Evolutionary conservation across 92 coral and sea anemone genomes (phyloP), one percentile per base, ranked within the genome.

Genomic region (Phenganax marumi): DNA sequence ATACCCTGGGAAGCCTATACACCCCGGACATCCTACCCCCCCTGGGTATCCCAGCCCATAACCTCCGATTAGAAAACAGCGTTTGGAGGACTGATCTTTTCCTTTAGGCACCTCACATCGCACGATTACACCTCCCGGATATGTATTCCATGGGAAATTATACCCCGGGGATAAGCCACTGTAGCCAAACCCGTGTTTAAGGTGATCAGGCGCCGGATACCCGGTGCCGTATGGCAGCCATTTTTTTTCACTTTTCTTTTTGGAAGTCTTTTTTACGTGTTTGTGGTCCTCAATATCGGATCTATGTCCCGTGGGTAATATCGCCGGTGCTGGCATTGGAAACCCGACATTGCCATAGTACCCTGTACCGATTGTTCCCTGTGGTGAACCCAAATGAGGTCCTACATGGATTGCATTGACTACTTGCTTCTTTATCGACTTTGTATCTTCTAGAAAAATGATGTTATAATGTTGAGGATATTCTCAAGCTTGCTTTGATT

Each of bases 381-480:
- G 83, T 0, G 83, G 83, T 22, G 72, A 57, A 47, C 91, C 95
- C 48, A 91, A 92, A 70, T 96, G 90, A 2, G 99, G 97, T 13
- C 99, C 99, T 8, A 89, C 70, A 69, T 96, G 99, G 56, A 86
- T 89, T 46, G 97, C 97, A 81, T 96, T 97, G 26, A 96, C 90
- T 18, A 91, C 89, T 70, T 96, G 97, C 70, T 96, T 96, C 90
- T 96, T 96, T 83, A 72, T 46, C 8, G 83, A 61, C 49, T 78
- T 78, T 63, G 83, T 23, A 8, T 78, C 72, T 39, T 43, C 83
- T 78, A 46, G 19, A 78, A 23, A 56, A 18, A 22, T 26, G 8
- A 33, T 33, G 43, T 33, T 33, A 33, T 5, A 33, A 3, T 56
- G 16, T 56, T 56, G 17, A 56, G 17, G 52, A 70, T 22, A 47